These are phyloP conservation scores for Halichondria panicea DNA, from an alignment of 37 sponge, comb jelly and placozoan genomes.

Conservation along the genomic window DNA sequence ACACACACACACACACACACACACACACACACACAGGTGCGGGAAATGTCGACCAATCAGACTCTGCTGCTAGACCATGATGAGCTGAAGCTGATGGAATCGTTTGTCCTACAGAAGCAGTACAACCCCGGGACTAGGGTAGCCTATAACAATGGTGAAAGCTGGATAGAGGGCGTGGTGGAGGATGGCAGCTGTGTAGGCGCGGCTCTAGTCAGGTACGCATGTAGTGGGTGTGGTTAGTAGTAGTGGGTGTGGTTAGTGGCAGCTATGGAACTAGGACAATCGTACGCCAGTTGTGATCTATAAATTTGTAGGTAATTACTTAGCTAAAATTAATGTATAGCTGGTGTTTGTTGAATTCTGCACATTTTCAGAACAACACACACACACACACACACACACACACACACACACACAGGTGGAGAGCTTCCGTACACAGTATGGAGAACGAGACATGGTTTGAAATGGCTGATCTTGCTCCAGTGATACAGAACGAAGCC, in stretches of 20 bases:
- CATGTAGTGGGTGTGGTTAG: too few species aligned
- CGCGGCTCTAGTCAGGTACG: conserved; percentile 18
- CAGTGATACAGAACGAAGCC: conserved; percentile 30
- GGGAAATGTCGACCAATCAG: conserved; percentile 8
- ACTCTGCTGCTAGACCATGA: conserved; percentile 22
- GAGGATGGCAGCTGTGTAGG: conserved; percentile 8
- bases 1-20: neutral
- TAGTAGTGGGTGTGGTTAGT: too few species aligned
- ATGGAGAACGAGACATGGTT: conserved; percentile 38
- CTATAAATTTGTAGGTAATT: too few species aligned
- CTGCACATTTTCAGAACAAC: too few species aligned
- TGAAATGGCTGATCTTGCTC: conserved; percentile 24
- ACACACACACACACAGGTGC: too few species aligned
- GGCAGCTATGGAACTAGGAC: too few species aligned
- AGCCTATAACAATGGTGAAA: conserved; percentile 26
- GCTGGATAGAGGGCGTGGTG: conserved; percentile 38
- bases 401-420: too few species aligned
- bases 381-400: too few species aligned
- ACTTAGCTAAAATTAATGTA: too few species aligned
- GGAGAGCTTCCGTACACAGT: conserved; percentile 4
- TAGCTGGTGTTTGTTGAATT: too few species aligned
- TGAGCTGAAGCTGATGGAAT: conserved; percentile 37
- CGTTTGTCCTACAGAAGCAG: neutral
- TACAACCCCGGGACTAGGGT: conserved; percentile 12
- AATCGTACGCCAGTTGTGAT: too few species aligned